Evolutionary conservation across 92 coral and sea anemone genomes (phyloP).

Genomic region (Heliopora coerulea): DNA sequence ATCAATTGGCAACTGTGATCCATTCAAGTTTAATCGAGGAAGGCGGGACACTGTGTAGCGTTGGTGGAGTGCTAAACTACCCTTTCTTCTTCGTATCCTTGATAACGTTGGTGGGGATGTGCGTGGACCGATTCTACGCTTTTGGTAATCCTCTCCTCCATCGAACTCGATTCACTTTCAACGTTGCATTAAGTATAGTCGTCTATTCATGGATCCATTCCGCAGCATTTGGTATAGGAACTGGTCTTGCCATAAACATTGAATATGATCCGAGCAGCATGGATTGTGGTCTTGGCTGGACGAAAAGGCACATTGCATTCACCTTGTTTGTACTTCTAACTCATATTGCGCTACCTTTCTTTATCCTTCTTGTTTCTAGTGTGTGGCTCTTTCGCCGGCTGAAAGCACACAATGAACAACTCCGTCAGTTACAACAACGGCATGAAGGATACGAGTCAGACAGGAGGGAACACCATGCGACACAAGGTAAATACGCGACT

Average conservation of each 20-base stretch:
- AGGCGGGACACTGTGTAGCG: constrained; percentile 38
- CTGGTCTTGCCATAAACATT: constrained; percentile 36
- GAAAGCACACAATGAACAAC: constrained; percentile 10
- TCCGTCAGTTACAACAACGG: background rate
- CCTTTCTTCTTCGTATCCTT: constrained; percentile 50
- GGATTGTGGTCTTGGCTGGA: constrained; percentile 59
- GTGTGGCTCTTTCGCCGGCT: constrained; percentile 35
- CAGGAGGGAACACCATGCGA: too few species aligned
- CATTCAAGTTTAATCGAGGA: constrained; percentile 27
- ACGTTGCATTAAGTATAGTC: constrained; percentile 28
- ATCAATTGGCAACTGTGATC: constrained; percentile 39
- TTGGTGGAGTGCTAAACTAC: constrained; percentile 49
- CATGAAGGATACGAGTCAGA: too few species aligned
- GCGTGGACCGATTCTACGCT: constrained; percentile 56
- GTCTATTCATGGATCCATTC: constrained; percentile 57
- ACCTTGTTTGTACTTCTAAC: constrained; percentile 4
- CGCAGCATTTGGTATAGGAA: constrained; percentile 20
- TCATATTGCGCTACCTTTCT: constrained; percentile 47
- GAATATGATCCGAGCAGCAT: constrained; percentile 40
- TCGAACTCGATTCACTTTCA: constrained; percentile 23
- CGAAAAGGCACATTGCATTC: constrained; percentile 35
- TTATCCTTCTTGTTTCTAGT: constrained; percentile 29
- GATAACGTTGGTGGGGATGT: constrained; percentile 46
- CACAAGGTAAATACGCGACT: too few species aligned
- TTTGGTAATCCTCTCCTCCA: constrained; percentile 48